Evolutionary conservation across 2,113 vertebrate genomes (phyloP).

Genomic region (Triplophysa rosa): DNA sequence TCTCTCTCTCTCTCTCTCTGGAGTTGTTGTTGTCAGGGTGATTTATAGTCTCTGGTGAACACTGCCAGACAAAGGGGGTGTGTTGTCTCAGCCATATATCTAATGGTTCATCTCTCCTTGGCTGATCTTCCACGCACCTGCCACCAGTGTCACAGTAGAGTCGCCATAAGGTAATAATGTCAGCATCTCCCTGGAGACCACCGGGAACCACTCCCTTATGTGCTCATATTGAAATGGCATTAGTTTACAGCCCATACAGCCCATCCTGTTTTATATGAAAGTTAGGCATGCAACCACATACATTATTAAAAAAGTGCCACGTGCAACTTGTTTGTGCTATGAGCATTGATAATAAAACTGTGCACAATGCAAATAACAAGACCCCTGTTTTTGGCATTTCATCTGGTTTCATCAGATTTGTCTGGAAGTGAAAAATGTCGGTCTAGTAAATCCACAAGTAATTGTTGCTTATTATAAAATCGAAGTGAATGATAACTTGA

Average conservation of each 20-base stretch:
- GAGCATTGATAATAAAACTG: too few species aligned
- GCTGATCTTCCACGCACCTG: slow-evolving; percentile 48
- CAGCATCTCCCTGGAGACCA: slow-evolving; percentile 32
- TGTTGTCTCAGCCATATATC: slow-evolving; percentile 57
- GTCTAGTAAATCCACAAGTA: background rate
- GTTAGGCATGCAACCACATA: background rate
- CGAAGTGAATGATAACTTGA: background rate
- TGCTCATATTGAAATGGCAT: background rate
- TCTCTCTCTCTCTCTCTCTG: slow-evolving; percentile 14
- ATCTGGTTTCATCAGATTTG: background rate
- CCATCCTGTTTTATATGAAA: slow-evolving; percentile 1
- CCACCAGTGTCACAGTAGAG: slow-evolving; percentile 24
- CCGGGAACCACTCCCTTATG: background rate
- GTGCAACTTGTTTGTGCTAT: too few species aligned
- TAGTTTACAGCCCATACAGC: background rate
- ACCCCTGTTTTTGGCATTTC: background rate
- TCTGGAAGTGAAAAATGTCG: background rate
- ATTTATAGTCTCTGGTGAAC: slow-evolving; percentile 73
- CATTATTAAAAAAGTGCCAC: too few species aligned
- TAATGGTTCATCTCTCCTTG: slow-evolving; percentile 65
- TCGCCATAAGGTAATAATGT: slow-evolving; percentile 16
- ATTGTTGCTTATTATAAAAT: slow-evolving; percentile 9
- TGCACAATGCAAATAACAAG: too few species aligned
- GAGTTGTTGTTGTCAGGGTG: slow-evolving; percentile 56
- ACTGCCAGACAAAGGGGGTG: slow-evolving; percentile 53